Evolutionary conservation across 2,888 invertebrate genomes (phyloP).

Genomic region (Neocrepidodera transversa): DNA sequence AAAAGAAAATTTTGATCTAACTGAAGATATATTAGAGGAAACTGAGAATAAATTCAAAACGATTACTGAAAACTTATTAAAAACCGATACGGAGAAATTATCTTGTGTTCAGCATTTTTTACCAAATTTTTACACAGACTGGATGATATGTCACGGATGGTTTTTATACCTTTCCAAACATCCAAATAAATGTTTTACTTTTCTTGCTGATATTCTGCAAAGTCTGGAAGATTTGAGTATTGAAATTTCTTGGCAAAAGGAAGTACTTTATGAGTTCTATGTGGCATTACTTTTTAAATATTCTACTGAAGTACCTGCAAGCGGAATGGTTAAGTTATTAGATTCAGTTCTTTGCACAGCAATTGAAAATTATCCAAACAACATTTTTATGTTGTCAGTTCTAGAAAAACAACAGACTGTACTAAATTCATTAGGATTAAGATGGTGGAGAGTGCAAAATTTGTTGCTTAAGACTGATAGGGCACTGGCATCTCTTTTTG

Average conservation of each 20-base stretch:
- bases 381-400: constrained; percentile 65
- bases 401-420: constrained; percentile 60
- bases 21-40: constrained; percentile 48
- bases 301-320: constrained; percentile 52
- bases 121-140: constrained; percentile 63
- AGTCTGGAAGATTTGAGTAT: constrained; percentile 44
- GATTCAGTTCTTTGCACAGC: constrained; percentile 58
- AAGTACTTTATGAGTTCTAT: constrained; percentile 60
- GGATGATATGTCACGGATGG: constrained; percentile 64
- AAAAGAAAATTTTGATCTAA: constrained; percentile 39
- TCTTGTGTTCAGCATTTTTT: constrained; percentile 59
- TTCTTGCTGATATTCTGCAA: constrained; percentile 54
- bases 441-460: constrained; percentile 65
- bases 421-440: constrained; percentile 57
- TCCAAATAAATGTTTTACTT: constrained; percentile 53
- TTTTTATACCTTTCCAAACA: constrained; percentile 60
- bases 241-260: constrained; percentile 52
- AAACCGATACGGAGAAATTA: constrained; percentile 40
- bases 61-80: constrained; percentile 50
- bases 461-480: constrained; percentile 59
- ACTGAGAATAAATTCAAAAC: constrained; percentile 54
- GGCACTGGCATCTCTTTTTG: constrained; percentile 60
- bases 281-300: constrained; percentile 56
- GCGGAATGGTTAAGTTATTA: constrained; percentile 57
- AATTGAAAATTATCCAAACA: constrained; percentile 65